These are phyloP conservation scores for Sciurus vulgaris DNA, from an alignment of 2,797 vertebrate species.

Conservation along the genomic window DNA sequence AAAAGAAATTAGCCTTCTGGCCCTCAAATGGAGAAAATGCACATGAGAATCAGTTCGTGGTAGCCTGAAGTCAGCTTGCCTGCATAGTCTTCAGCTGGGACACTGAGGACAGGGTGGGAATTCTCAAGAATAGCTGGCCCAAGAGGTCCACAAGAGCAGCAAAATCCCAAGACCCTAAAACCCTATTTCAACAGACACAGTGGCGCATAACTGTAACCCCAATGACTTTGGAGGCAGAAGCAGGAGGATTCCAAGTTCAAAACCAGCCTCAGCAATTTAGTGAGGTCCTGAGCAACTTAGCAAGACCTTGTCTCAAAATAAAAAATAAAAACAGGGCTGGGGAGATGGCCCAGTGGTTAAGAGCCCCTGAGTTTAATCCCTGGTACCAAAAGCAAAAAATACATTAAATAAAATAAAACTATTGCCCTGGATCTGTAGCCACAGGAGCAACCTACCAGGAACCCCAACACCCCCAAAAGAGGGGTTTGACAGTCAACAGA, in stretches of 20 bases:
- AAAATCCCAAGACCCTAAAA: neutral
- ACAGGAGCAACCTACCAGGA: rapidly evolving
- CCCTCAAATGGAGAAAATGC: neutral
- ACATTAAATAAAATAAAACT: too few species aligned
- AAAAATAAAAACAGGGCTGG: too few species aligned
- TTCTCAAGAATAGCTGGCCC: neutral
- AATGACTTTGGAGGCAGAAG: too few species aligned
- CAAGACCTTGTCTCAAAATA: too few species aligned
- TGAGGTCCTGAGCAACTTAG: too few species aligned
- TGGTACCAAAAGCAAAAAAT: too few species aligned
- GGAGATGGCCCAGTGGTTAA: too few species aligned
- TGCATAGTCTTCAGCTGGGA: neutral
- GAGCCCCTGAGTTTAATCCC: too few species aligned
- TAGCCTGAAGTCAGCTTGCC: rapidly evolving
- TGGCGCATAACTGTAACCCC: too few species aligned
- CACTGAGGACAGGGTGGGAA: neutral
- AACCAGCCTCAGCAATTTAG: too few species aligned
- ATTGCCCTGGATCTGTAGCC: neutral
- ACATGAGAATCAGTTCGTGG: neutral
- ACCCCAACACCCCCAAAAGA: neutral
- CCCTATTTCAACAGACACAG: neutral
- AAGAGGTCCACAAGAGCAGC: neutral
- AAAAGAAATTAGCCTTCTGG: neutral
- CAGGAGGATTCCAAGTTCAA: too few species aligned
- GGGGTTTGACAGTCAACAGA: rapidly evolving